These are phyloP conservation scores for Epistrophe eligans DNA, from an alignment of 2,888 invertebrate genomes.

Conservation along the genomic window DNA sequence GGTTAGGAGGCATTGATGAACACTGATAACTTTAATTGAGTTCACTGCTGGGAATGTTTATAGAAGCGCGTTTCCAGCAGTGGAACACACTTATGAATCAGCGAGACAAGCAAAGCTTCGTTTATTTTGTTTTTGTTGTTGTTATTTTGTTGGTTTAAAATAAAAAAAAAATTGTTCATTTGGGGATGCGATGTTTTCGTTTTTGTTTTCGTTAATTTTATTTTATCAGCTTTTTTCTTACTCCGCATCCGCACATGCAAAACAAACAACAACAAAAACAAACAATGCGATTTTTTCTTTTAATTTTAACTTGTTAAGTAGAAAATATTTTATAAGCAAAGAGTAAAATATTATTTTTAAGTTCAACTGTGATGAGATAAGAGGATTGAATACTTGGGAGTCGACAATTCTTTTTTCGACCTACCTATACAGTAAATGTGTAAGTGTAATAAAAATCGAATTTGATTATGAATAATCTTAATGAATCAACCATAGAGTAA, in stretches of 20 bases:
- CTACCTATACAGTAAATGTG: no score
- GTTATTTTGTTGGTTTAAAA: conserved; percentile 28
- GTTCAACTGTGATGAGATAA: conserved; percentile 61
- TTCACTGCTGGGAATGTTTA: conserved; percentile 58
- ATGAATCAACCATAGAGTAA: no score
- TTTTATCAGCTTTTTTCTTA: neutral
- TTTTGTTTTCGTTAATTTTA: neutral
- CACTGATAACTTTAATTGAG: conserved; percentile 73
- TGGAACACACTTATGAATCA: conserved; percentile 45
- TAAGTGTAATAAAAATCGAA: neutral
- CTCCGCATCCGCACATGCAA: conserved; percentile 37
- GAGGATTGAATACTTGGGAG: conserved; percentile 1
- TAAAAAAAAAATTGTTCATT: conserved; percentile 43
- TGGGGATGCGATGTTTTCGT: conserved; percentile 52
- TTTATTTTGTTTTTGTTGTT: conserved; percentile 9
- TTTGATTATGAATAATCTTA: neutral
- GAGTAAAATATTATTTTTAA: conserved; percentile 52
- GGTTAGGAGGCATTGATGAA: conserved; percentile 64
- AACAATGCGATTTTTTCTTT: conserved; percentile 27
- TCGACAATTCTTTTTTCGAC: neutral
- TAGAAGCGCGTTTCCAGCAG: conserved; percentile 40
- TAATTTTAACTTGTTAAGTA: conserved; percentile 5
- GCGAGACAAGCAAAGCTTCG: conserved; percentile 13
- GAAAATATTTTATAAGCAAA: neutral
- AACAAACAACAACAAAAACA: conserved; percentile 12